These are phyloP conservation scores for Sebastiscus tertius DNA, from an alignment of 2,797 vertebrate species.

Conservation along the genomic window DNA sequence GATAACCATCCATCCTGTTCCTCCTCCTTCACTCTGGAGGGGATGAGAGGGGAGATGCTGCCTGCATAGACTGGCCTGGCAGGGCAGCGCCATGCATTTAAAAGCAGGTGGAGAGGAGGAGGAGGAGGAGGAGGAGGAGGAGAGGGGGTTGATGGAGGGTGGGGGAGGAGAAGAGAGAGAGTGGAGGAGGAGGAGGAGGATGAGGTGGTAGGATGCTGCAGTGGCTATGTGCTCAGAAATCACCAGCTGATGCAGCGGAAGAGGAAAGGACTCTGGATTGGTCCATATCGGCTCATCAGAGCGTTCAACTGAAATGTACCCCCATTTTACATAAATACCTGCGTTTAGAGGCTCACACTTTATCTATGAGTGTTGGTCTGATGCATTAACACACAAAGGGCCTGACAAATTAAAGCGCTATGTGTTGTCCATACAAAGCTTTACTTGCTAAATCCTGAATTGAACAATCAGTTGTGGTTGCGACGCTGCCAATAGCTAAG, in stretches of 20 bases:
- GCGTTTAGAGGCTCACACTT: constrained; percentile 14
- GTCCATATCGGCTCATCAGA: constrained; percentile 79
- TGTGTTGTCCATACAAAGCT: constrained; percentile 64
- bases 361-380: constrained; percentile 8
- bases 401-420: constrained; percentile 52
- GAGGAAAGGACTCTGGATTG: constrained; percentile 63
- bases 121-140: constrained; percentile 42
- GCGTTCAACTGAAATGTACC: constrained; percentile 50
- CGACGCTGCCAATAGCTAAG: constrained; percentile 74
- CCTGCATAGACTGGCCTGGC: constrained; percentile 70
- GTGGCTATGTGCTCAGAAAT: constrained; percentile 86
- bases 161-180: constrained; percentile 62
- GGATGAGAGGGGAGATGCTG: constrained; percentile 64
- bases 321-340: constrained; percentile 38
- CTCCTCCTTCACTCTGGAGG: constrained; percentile 46
- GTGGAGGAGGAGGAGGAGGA: constrained; percentile 27
- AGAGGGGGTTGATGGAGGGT: constrained; percentile 74
- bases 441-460: constrained; percentile 71
- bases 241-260: constrained; percentile 82
- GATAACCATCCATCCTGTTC: constrained; percentile 61
- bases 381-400: constrained; percentile 40
- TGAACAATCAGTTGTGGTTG: constrained; percentile 74
- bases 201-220: constrained; percentile 86
- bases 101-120: constrained; percentile 82
- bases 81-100: constrained; percentile 82